phyloP scores from a whole-genome alignment of 2,113 vertebrate species.

The Sialia sialis region DNA sequence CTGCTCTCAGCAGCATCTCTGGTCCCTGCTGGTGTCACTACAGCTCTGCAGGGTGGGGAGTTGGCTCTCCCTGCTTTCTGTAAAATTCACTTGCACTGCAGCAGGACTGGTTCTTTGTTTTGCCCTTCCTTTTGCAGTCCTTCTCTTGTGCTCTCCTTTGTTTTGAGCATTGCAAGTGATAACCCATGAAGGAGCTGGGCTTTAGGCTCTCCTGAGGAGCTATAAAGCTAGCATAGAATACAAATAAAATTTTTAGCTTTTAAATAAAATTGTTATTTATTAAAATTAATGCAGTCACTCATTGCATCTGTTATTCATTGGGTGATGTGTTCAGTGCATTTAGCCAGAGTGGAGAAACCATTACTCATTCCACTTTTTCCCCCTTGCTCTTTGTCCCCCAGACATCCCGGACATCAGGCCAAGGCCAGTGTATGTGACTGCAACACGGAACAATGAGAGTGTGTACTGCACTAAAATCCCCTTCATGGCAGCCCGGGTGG shows the following conservation, averaged over 20 bases:
- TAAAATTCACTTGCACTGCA: not conserved
- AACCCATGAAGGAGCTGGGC: not conserved
- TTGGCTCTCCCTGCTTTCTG: not conserved
- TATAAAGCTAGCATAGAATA: not conserved
- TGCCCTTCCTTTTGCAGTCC: not conserved
- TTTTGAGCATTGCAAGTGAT: not conserved
- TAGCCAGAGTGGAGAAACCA: not conserved
- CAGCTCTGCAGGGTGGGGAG: not conserved
- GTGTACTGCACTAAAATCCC: constrained; percentile 93
- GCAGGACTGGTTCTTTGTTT: not conserved
- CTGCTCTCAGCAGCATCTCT: too few relatives aligned
- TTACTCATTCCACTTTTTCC: not conserved
- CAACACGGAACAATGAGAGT: constrained; percentile 88
- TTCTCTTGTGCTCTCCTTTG: not conserved
- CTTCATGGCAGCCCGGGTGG: constrained; percentile 92
- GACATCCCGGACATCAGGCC: constrained; percentile 91
- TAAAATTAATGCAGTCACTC: not conserved
- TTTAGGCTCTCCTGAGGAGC: not conserved
- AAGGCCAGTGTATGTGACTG: constrained; percentile 87
- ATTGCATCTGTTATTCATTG: not conserved
- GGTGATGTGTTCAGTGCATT: not conserved
- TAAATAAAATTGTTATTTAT: not conserved
- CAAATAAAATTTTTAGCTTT: too few relatives aligned
- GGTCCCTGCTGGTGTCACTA: not conserved
- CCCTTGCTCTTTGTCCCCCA: constrained; percentile 47